Conservation (phyloP, 2,888 invertebrate genomes). For the Blastobasis adustella region DNA sequence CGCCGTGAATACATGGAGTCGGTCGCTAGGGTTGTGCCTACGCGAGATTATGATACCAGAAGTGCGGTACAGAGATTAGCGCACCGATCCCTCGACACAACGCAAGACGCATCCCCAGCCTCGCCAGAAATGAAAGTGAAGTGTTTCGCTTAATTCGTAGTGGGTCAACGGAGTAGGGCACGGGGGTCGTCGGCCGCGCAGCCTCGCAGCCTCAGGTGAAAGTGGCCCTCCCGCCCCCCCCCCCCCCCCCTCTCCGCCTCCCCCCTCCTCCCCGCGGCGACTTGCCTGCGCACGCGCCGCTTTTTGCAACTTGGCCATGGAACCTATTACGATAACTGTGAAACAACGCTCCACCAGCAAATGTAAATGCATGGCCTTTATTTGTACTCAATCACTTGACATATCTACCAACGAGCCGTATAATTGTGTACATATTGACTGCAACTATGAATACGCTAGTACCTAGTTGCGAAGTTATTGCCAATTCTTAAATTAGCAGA, state of each 20-base stretch:
- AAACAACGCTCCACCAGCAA: conserved; percentile 58
- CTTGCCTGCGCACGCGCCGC: conserved; percentile 63
- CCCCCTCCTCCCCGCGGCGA: conserved; percentile 41
- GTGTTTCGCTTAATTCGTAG: conserved; percentile 61
- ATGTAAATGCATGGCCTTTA: conserved; percentile 65
- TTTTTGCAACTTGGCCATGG: conserved; percentile 74
- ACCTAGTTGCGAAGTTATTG: too few species aligned
- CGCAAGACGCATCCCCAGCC: conserved; percentile 59
- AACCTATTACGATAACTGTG: conserved; percentile 68
- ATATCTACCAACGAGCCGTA: conserved; percentile 19
- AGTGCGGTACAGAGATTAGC: conserved; percentile 39
- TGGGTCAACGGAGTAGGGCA: conserved; percentile 73
- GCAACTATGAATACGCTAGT: background rate
- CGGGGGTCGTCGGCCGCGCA: conserved; percentile 71
- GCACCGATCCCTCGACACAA: conserved; percentile 32
- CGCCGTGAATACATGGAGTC: background rate
- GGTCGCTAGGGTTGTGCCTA: background rate
- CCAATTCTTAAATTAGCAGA: too few species aligned
- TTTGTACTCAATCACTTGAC: conserved; percentile 45
- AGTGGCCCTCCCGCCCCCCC: conserved; percentile 57
- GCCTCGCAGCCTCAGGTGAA: conserved; percentile 62
- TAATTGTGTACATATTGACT: conserved; percentile 18
- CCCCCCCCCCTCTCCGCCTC: conserved; percentile 34
- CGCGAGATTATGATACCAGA: conserved; percentile 17
- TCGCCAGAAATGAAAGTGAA: conserved; percentile 70